These are phyloP conservation scores for Telmatherina bonti DNA, from an alignment of 2,797 vertebrate species.

Conservation along the genomic window DNA sequence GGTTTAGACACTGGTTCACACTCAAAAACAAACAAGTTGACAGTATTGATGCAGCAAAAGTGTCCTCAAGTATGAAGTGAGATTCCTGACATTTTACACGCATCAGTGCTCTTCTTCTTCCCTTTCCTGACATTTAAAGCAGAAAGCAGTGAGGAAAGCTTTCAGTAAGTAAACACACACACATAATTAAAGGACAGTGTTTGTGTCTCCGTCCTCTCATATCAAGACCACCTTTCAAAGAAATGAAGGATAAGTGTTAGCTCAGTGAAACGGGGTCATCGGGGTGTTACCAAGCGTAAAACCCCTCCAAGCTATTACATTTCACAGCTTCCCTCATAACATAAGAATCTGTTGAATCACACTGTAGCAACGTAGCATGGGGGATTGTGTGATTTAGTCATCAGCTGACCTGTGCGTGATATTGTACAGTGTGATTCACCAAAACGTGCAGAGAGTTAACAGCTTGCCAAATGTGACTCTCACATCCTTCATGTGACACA, in stretches of 20 bases:
- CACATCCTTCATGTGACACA: background rate
- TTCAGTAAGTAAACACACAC: background rate
- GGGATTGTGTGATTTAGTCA: conserved; percentile 24
- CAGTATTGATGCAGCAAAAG: background rate
- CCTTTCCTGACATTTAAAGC: conserved; percentile 36
- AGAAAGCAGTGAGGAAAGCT: background rate
- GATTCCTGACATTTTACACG: conserved; percentile 14
- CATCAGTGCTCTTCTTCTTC: conserved; percentile 15
- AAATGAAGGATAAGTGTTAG: background rate
- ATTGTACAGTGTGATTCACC: conserved; percentile 21
- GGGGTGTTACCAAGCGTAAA: conserved; percentile 18
- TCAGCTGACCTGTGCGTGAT: conserved; percentile 22
- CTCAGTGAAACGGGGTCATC: conserved; percentile 16
- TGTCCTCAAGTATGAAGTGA: background rate
- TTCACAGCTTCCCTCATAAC: conserved; percentile 53
- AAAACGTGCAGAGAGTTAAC: background rate
- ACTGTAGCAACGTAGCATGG: conserved; percentile 4
- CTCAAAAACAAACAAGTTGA: background rate
- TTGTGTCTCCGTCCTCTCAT: background rate
- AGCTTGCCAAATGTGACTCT: conserved; percentile 15
- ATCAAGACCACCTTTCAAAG: conserved; percentile 12
- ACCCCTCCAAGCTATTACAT: conserved; percentile 4
- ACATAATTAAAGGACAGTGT: background rate
- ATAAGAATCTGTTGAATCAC: conserved; percentile 42
- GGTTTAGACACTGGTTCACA: background rate